Conservation (phyloP, 2,888 invertebrate genomes). For the Incurvaria masculella region DNA sequence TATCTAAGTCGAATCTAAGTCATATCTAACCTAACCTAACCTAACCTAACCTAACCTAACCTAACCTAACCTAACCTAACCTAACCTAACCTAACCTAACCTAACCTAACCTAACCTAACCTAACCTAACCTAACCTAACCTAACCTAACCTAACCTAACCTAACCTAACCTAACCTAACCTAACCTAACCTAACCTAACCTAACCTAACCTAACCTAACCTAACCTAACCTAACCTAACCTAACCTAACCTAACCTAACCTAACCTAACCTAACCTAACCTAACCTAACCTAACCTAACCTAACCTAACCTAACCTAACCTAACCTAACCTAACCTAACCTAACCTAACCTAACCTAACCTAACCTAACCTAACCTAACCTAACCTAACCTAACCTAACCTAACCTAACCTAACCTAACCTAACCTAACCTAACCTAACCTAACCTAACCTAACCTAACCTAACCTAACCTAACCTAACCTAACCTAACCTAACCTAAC, state of each 20-base stretch:
- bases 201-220: slow-evolving; percentile 11
- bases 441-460: slow-evolving; percentile 7
- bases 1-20: slow-evolving; percentile 9
- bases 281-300: slow-evolving; percentile 10
- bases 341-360: slow-evolving; percentile 14
- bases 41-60: slow-evolving; percentile 10
- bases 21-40: slow-evolving; percentile 12
- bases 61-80: slow-evolving; percentile 11
- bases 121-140: slow-evolving; percentile 12
- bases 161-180: slow-evolving; percentile 12
- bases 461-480: slow-evolving; percentile 9
- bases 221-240: slow-evolving; percentile 13
- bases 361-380: slow-evolving; percentile 12
- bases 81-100: slow-evolving; percentile 11
- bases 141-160: slow-evolving; percentile 12
- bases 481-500: neutral
- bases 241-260: slow-evolving; percentile 12
- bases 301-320: slow-evolving; percentile 11
- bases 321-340: slow-evolving; percentile 9
- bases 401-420: slow-evolving; percentile 14
- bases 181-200: slow-evolving; percentile 12
- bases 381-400: slow-evolving; percentile 13
- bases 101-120: slow-evolving; percentile 9
- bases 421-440: slow-evolving; percentile 12
- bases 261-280: slow-evolving; percentile 11